phyloP scores from a whole-genome alignment of 2,113 vertebrate species.

The Myanophis thanlyinensis region DNA sequence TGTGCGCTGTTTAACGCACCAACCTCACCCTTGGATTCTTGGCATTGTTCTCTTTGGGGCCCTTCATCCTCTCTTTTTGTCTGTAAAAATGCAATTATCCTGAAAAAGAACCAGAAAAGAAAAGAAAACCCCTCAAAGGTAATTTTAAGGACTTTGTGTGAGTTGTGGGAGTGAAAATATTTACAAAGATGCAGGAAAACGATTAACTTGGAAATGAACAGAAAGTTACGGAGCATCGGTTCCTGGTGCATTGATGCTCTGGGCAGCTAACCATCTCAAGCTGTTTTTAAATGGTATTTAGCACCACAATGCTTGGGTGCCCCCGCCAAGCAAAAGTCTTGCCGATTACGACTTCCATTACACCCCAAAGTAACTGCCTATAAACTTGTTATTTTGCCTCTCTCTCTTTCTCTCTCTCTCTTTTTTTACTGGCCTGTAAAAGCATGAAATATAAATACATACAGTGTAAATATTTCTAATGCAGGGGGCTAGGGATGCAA shows the following conservation, averaged over 20 bases:
- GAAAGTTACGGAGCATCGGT: background rate
- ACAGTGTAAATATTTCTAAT: slow-evolving; percentile 71
- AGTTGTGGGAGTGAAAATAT: background rate
- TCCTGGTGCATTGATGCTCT: background rate
- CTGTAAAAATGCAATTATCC: background rate
- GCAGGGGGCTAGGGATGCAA: slow-evolving; percentile 50
- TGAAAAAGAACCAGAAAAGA: background rate
- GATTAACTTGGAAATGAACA: background rate
- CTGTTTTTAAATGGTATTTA: slow-evolving; percentile 34
- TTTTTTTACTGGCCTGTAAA: slow-evolving; percentile 59
- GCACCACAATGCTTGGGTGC: slow-evolving; percentile 14
- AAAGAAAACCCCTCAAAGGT: background rate
- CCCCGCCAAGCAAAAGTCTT: slow-evolving; percentile 45
- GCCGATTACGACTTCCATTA: slow-evolving; percentile 58
- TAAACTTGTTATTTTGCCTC: slow-evolving; percentile 58
- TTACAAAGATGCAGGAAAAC: background rate
- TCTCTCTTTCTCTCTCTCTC: background rate
- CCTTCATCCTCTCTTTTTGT: background rate
- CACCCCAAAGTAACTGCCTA: slow-evolving; percentile 59
- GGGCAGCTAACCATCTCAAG: background rate
- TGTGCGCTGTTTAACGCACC: background rate
- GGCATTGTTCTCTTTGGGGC: background rate
- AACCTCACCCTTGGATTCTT: background rate
- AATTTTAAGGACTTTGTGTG: background rate
- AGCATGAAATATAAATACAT: slow-evolving; percentile 62